These are phyloP conservation scores for Mastomys natalensis DNA, from an alignment of 2,113 vertebrate genomes.

Conservation along the genomic window DNA sequence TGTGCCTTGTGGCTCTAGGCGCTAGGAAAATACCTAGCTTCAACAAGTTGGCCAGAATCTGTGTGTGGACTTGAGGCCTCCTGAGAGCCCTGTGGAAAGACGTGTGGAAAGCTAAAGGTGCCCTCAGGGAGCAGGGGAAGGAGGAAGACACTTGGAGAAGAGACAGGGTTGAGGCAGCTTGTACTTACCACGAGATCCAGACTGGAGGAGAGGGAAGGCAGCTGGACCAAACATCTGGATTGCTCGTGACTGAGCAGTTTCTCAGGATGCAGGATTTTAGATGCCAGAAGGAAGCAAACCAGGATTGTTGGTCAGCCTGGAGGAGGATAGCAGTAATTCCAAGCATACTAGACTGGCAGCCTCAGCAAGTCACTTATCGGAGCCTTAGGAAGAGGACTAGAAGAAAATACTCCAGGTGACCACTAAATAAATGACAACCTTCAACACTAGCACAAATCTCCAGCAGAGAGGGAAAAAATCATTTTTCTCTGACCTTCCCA, in stretches of 20 bases:
- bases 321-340: not conserved
- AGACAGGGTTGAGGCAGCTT: not conserved
- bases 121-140: not conserved
- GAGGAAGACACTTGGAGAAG: not conserved
- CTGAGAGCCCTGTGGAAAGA: not conserved
- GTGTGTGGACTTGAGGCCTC: accelerated
- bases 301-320: not conserved
- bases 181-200: not conserved
- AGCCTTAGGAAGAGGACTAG: not conserved
- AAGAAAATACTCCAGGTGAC: not conserved
- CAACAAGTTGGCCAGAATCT: not conserved
- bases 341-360: not conserved
- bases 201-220: not conserved
- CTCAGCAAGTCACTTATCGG: not conserved
- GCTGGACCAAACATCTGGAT: not conserved
- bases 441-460: not conserved
- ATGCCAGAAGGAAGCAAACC: not conserved
- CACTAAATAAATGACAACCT: not conserved
- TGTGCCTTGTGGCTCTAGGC: not conserved
- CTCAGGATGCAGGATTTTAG: not conserved
- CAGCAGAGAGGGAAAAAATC: not conserved
- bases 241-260: not conserved
- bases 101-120: not conserved
- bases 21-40: not conserved
- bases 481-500: not conserved